Conservation (phyloP, 2,888 invertebrate species). For the Eupithecia tripunctaria region DNA sequence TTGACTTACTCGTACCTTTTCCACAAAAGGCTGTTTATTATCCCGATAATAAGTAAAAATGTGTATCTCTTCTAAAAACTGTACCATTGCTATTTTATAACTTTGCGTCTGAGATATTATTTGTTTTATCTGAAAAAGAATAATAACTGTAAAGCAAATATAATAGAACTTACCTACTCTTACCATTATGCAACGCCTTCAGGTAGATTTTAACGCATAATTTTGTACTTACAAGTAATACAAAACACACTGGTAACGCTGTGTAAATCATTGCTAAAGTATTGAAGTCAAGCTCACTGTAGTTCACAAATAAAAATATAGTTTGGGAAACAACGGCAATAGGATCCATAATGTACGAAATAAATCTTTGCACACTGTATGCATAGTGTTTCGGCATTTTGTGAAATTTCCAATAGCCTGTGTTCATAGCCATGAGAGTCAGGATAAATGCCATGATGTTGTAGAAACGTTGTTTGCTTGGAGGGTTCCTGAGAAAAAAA, state of each 20-base stretch:
- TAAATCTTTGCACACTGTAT: slow-evolving; percentile 17
- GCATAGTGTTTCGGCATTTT: slow-evolving; percentile 26
- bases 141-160: neutral
- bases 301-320: slow-evolving; percentile 28
- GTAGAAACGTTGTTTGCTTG: slow-evolving; percentile 41
- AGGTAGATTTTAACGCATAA: neutral
- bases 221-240: slow-evolving; percentile 28
- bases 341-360: neutral
- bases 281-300: slow-evolving; percentile 30
- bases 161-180: neutral
- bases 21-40: slow-evolving; percentile 30
- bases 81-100: slow-evolving; percentile 38
- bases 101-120: slow-evolving; percentile 26
- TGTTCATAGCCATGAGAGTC: slow-evolving; percentile 17
- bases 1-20: no score
- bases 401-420: slow-evolving; percentile 27
- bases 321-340: slow-evolving; percentile 23
- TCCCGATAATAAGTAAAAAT: slow-evolving; percentile 32
- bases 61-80: slow-evolving; percentile 41
- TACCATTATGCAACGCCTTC: neutral
- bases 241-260: slow-evolving; percentile 24
- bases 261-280: slow-evolving; percentile 35
- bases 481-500: slow-evolving; percentile 34
- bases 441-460: slow-evolving; percentile 28
- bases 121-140: slow-evolving; percentile 34